Base-by-base conservation (phyloP, 2,888 invertebrate genomes). In the Brachyptera putata region DNA sequence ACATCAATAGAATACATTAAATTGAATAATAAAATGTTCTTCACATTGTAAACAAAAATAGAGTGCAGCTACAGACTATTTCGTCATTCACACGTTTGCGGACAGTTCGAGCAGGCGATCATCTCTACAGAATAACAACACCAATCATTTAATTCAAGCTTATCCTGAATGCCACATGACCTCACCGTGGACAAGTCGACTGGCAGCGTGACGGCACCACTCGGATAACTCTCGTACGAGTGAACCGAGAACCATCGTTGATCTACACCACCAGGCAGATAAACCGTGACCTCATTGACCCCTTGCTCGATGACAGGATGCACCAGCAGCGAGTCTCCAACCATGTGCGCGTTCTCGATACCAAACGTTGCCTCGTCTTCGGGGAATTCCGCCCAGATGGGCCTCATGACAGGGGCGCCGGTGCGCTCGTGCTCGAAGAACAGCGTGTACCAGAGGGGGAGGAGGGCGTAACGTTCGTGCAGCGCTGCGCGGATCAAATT, bases 241-340 rank as follows among this genome's bases (percentile, higher is more conserved):
- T 90, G 89, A 30, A 86, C 81, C 72, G 96, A 94, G 76, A 95
- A 96, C 96, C 96, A 97, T n/a, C 84, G 72, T 53, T 86, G 80
- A 1, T 77, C 77, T 0, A 65, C 57, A 39, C 82, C 80, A 0
- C 88, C 89, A 0, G 99, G 97, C 70, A 99, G 86, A 73, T 95
- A 95, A 7, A 97, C 89, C 63, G 81, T 81, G 1, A 90, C 87
- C 48, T 86, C 84, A 1, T 81, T 80, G 0, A 80, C 89, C 1
- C 89, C 90, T 3, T 85, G 79, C 64, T 91, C 88, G 39, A 87
- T 83, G 1, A 98, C 91, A 0, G 96, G 93, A 9, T 87, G 84
- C 0, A 94, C 89, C 16, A 99, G 78, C 1, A 99, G 79, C 22
- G 86, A 83, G 70, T 87, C 80, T 30, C 94, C 92, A 2, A 96